phyloP scores from a whole-genome alignment of 1,140 invertebrate species.

The Cephus cinctus region DNA sequence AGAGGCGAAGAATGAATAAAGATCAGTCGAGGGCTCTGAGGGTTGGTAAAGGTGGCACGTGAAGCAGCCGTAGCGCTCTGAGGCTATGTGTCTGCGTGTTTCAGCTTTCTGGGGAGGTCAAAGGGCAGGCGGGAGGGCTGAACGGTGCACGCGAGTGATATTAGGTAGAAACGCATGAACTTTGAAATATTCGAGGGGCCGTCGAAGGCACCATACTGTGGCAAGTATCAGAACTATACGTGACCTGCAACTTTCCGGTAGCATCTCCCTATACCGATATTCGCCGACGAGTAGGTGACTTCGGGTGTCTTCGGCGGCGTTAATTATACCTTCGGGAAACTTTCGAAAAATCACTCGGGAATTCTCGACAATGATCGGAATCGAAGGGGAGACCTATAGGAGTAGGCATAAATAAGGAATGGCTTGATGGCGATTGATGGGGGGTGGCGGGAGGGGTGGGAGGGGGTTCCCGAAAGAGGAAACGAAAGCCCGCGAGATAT shows the following conservation, averaged over 20 bases:
- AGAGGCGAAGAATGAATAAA: conserved; percentile 54
- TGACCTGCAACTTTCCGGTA: conserved; percentile 50
- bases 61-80: conserved; percentile 22
- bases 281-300: too few relatives aligned
- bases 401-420: too few relatives aligned
- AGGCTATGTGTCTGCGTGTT: background rate
- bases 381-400: too few relatives aligned
- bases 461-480: background rate
- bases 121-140: conserved; percentile 11
- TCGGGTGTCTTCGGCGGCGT: too few relatives aligned
- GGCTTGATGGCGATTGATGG: background rate
- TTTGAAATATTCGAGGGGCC: conserved; percentile 52
- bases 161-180: conserved; percentile 56
- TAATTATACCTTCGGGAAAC: too few relatives aligned
- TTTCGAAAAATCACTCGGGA: too few relatives aligned
- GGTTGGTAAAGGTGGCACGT: conserved; percentile 26
- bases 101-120: conserved; percentile 6
- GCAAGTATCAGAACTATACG: conserved; percentile 56
- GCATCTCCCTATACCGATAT: too few relatives aligned
- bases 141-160: conserved; percentile 49
- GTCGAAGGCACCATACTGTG: conserved; percentile 47
- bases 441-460: conserved; percentile 9
- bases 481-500: background rate
- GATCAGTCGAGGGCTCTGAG: conserved; percentile 31
- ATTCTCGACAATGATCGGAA: too few relatives aligned